These are phyloP conservation scores for Telmatochromis sp. DNA, from an alignment of 2,113 vertebrate species.

Conservation along the genomic window DNA sequence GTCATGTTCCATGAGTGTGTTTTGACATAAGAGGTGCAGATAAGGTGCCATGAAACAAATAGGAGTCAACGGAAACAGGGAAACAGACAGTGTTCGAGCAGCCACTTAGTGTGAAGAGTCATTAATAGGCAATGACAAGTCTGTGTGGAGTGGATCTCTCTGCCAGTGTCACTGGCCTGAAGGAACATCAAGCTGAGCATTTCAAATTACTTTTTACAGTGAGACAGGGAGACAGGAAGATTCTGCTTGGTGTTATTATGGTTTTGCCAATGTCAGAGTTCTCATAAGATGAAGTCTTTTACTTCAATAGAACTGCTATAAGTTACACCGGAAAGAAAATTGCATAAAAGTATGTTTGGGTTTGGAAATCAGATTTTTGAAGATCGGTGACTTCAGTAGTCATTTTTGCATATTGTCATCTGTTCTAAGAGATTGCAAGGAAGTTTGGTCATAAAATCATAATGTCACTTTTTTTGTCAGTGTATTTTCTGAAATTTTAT, in stretches of 20 bases:
- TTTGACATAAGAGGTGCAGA: slow-evolving; percentile 14
- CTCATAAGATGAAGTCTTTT: not conserved
- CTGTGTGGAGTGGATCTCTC: slow-evolving; percentile 7
- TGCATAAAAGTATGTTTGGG: not conserved
- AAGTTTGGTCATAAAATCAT: not conserved
- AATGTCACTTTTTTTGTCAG: not conserved
- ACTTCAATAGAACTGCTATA: not conserved
- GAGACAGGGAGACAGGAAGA: slow-evolving; percentile 6
- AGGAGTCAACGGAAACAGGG: slow-evolving; percentile 19
- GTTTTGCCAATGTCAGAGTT: slow-evolving; percentile 7
- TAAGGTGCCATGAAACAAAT: slow-evolving; percentile 30
- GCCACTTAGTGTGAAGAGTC: slow-evolving; percentile 36
- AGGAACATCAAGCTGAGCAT: slow-evolving; percentile 33
- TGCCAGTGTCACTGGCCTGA: slow-evolving; percentile 19
- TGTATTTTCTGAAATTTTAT: not conserved
- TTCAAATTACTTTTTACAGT: slow-evolving; percentile 11
- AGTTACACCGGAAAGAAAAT: not conserved
- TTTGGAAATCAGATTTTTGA: not conserved
- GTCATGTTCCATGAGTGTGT: slow-evolving; percentile 21
- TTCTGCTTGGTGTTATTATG: slow-evolving; percentile 4
- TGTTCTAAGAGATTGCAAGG: not conserved
- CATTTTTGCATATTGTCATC: not conserved
- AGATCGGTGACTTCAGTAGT: not conserved
- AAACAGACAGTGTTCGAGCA: slow-evolving; percentile 4
- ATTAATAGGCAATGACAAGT: slow-evolving; percentile 52